Percentiles rank a stretch among this genome's conserved stretches.
phyloP scores from a whole-genome alignment of 1,140 invertebrate genomes.

The Diachasma alloeum region DNA sequence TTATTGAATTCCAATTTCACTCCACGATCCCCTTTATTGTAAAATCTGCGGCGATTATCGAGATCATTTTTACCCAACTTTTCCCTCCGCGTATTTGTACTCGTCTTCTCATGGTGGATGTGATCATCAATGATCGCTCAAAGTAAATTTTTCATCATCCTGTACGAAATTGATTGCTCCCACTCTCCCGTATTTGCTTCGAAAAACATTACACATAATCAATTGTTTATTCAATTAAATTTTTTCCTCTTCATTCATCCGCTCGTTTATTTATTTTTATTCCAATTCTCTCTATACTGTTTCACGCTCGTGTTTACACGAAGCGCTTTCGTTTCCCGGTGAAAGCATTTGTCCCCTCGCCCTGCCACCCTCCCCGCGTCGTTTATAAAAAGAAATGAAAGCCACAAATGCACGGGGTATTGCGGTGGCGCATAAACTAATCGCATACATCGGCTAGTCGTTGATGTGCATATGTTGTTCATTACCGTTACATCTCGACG shows the following conservation, averaged over 20 bases:
- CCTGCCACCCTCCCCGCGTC: neutral
- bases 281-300: neutral
- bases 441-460: slow-evolving; percentile 21
- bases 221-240: neutral
- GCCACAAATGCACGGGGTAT: slow-evolving; percentile 22
- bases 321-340: slow-evolving; percentile 4
- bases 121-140: no score
- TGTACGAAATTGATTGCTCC: no score
- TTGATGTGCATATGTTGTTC: neutral
- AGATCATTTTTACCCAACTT: no score
- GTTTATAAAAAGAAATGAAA: neutral
- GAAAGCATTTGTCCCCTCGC: slow-evolving; percentile 12
- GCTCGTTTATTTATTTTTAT: slow-evolving; percentile 3
- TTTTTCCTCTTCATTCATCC: neutral
- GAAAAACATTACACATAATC: neutral
- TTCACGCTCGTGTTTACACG: slow-evolving; percentile 19
- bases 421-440: slow-evolving; percentile 27
- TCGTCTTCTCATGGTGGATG: no score
- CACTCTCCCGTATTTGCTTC: no score
- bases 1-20: no score
- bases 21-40: no score
- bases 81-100: no score
- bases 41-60: no score
- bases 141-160: no score
- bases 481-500: slow-evolving; percentile 21